These are phyloP conservation scores for Megaustenia siamemsis DNA, from an alignment of 2,888 invertebrate species.

Conservation along the genomic window DNA sequence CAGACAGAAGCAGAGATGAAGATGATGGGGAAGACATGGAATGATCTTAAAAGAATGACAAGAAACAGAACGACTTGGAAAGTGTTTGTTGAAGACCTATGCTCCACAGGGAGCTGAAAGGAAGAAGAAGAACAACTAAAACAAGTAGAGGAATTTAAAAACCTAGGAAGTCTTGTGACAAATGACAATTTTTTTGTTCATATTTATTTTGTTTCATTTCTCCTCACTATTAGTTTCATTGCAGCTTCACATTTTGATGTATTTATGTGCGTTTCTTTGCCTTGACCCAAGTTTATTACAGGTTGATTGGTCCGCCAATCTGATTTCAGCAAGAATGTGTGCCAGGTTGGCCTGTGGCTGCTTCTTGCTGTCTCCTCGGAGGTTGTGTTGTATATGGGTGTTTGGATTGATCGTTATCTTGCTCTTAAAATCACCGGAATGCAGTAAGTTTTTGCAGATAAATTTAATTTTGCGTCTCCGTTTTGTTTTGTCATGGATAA, in stretches of 20 bases:
- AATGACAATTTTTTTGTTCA: background rate
- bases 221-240: background rate
- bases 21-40: too few species aligned
- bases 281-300: too few species aligned
- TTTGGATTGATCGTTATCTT: background rate
- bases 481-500: background rate
- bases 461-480: background rate
- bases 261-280: too few species aligned
- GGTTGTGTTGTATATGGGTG: too few species aligned
- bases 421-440: background rate
- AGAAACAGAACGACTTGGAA: too few species aligned
- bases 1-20: too few species aligned
- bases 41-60: too few species aligned
- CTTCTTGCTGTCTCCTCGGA: background rate
- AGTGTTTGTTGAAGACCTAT: too few species aligned
- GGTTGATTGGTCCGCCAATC: background rate
- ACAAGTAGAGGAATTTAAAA: background rate
- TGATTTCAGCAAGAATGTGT: background rate
- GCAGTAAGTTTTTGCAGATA: background rate
- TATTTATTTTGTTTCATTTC: background rate
- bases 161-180: background rate
- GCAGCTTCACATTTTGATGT: background rate
- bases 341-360: too few species aligned
- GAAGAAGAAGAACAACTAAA: background rate
- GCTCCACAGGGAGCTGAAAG: background rate